Conservation (phyloP, 2,888 invertebrate genomes). For the Pseudococcus longispinus region DNA sequence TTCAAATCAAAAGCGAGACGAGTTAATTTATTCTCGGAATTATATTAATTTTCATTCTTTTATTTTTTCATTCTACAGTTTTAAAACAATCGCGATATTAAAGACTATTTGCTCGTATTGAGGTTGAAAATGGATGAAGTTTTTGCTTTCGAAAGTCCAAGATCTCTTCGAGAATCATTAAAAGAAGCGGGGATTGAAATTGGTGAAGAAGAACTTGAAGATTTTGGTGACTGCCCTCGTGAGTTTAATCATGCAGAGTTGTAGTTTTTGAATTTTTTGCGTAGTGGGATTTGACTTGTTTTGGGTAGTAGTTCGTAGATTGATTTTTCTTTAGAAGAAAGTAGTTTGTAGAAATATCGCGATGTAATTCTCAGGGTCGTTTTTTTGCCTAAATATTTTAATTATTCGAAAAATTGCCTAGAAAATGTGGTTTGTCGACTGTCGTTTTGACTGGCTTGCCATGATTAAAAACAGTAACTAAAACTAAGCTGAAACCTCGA, state of each 20-base stretch:
- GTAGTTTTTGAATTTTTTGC: background rate
- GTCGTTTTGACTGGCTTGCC: too few species aligned
- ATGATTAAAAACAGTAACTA: too few species aligned
- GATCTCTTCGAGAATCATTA: background rate
- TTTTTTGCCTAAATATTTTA: too few species aligned
- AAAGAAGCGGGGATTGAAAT: background rate
- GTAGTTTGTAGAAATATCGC: background rate
- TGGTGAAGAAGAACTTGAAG: background rate
- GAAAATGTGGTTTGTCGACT: too few species aligned
- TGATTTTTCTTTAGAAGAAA: background rate
- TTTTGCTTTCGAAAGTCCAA: slow-evolving; percentile 14
- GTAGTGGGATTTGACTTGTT: background rate
- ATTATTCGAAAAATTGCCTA: too few species aligned
- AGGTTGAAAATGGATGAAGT: background rate
- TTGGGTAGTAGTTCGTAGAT: background rate
- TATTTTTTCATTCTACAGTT: background rate
- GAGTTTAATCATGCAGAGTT: background rate
- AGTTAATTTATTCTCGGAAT: background rate
- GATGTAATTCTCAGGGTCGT: background rate
- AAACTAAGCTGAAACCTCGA: too few species aligned
- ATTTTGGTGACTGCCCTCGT: background rate
- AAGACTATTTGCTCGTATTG: background rate
- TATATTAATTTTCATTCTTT: background rate
- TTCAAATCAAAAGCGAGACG: background rate
- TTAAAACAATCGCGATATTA: background rate